A percentile compares a stretch with the other conserved stretches of the same genome.
Evolutionary conservation across 2,797 vertebrate genomes (phyloP).

Genomic region (Lepus oiostolus): DNA sequence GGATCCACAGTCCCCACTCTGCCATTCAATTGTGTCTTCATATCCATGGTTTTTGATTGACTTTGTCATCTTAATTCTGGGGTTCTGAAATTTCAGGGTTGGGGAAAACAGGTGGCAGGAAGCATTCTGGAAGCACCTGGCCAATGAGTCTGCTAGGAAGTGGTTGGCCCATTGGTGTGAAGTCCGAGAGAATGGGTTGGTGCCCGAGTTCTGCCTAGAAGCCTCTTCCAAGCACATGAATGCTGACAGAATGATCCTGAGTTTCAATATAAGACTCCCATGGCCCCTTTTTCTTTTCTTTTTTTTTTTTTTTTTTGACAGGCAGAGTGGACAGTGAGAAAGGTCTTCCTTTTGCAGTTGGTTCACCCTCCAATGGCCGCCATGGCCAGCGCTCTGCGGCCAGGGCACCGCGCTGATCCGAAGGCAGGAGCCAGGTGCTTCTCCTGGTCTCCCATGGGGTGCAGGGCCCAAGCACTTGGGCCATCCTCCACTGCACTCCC

Average conservation of each 20-base stretch:
- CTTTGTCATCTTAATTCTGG: slow-evolving; percentile 68
- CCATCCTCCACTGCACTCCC: no score
- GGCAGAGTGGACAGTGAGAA: no score
- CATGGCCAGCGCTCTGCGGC: no score
- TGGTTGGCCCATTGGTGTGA: neutral
- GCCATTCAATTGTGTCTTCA: slow-evolving; percentile 42
- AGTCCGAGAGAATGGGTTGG: neutral
- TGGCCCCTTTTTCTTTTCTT: no score
- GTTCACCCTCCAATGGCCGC: no score
- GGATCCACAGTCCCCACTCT: neutral
- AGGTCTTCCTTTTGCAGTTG: no score
- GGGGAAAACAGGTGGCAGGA: neutral
- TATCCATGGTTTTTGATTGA: slow-evolving; percentile 28
- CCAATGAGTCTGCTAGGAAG: neutral
- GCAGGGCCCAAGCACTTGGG: no score
- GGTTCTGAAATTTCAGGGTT: neutral
- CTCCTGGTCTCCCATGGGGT: no score
- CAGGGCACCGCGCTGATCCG: no score
- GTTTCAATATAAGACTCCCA: neutral
- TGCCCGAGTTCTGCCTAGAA: neutral
- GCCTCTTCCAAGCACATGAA: neutral
- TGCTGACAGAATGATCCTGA: neutral
- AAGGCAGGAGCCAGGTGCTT: no score
- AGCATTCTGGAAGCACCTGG: neutral
- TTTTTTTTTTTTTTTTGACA: no score